Conservation (phyloP, 2,888 invertebrate species). For the Xestoiulus laeticollis region DNA sequence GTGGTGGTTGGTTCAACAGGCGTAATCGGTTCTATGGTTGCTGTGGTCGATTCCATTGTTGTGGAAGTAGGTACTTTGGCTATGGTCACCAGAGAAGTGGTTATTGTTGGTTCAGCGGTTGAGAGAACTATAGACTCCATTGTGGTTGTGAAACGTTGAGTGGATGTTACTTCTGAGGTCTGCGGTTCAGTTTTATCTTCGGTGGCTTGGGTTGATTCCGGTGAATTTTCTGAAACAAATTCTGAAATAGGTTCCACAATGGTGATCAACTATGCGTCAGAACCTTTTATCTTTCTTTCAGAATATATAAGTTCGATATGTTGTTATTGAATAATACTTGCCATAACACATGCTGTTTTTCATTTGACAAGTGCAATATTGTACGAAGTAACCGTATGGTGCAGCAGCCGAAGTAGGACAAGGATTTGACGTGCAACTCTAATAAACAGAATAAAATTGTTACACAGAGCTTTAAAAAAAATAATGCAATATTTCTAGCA, state of each 20-base stretch:
- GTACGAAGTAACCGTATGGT: background rate
- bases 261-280: background rate
- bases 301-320: too few relatives aligned
- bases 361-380: background rate
- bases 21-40: background rate
- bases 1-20: background rate
- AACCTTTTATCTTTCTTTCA: too few relatives aligned
- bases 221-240: background rate
- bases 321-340: background rate
- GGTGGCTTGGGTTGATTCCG: background rate
- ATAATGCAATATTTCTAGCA: background rate
- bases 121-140: too few relatives aligned
- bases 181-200: too few relatives aligned
- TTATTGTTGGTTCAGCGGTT: too few relatives aligned
- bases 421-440: background rate
- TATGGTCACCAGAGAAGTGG: background rate
- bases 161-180: too few relatives aligned
- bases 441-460: background rate
- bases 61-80: background rate
- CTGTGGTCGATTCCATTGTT: background rate
- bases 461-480: background rate
- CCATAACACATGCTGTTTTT: background rate
- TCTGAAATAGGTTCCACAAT: background rate
- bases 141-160: background rate
- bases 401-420: background rate